Evolutionary conservation across 2,888 invertebrate species (phyloP), one percentile per base, ranked within the genome.

Genomic region (Andrena chrysosceles): DNA sequence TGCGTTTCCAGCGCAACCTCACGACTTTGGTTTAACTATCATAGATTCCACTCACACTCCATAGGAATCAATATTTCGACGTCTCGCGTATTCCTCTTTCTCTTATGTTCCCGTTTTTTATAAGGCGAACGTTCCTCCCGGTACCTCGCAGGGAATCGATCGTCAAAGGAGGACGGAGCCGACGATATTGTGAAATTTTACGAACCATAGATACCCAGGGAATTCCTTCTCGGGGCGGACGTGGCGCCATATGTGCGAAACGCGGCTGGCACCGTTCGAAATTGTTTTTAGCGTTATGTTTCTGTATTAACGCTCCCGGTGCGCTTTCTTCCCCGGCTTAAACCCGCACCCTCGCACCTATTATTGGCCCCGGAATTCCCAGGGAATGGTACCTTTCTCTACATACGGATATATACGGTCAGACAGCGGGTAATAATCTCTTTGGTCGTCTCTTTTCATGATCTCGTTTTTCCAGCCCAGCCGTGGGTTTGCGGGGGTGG

Each of bases 281-380:
- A 84, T 82, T 85, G 86, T 87, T 86, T 84, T 81, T 81, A 76
- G 72, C 88, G 86, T 90, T 89, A 89, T 90, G 90, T 90, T 88
- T 90, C 82, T 82, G 87, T 89, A 90, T 90, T 90, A 90, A 91
- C 90, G 90, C 89, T 86, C 79, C 87, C 83, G 87, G 87, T 81
- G 85, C 77, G 69, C 79, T 73, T 63, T 78, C 78, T 70, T 81
- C 68, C 33, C 42, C 29, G 62, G 49, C 60, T 76, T 66, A 77
- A 77, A 69, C 81, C 73, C 62, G n/a, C 74, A 6, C 75, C 48
- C 70, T 68, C 35, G 69, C 82, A 54, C 71, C 68, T 77, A 72
- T 76, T 83, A 75, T 74, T 74, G 60, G 31, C 48, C 23, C 35
- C 67, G 49, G 52, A 81, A 68, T 85, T 77, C 69, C 71, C 13